Base-by-base conservation (phyloP, 2,797 vertebrate genomes). In the Alcedo atthis region DNA sequence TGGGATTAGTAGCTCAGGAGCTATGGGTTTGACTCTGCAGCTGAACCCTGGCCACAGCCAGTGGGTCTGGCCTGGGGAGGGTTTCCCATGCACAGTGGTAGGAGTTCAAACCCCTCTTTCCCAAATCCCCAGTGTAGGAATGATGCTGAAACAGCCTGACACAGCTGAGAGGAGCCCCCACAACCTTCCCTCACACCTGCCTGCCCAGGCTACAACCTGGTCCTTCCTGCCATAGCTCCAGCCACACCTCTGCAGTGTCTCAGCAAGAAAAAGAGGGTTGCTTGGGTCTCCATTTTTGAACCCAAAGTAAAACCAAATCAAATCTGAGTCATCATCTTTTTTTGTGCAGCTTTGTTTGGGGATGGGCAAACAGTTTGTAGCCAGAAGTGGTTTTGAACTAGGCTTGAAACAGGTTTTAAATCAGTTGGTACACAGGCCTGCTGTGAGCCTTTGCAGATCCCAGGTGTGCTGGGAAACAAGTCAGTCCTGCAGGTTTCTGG, bases 1-100 rank as follows among this genome's bases (percentile, higher is more conserved):
- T 83, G 69, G 54, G 49, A 66, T 95, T 91, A 86, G 69, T 91
- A 92, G 58, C 48, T 76, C 63, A 83, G 77, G 70, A 95, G 43
- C 17, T 40, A 85, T 3, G 10, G 21, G 48, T 81, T 71, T 85
- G 67, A 69, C 35, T 48, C 24, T 71, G n/a, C 13, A 57, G 77
- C 25, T 37, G 53, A 77, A 46, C 35, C 17, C 63, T 5, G 9
- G 30, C 55, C 45, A 43, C 28, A 73, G 63, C 35, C 0, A 6
- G n/a, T 67, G 48, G 22, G 53, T 82, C 54, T 78, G n/a, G 35
- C 33, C 15, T 8, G 0, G 1, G 3, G 6, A 42, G 5, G 3
- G 5, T 15, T 67, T 67, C 85, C 71, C 59, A 12, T 30, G 12
- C 3, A 15, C 0, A 8, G 48, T 7, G 5, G 54, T 51, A 78